These are phyloP conservation scores for Clepsis dumicolana DNA, from an alignment of 2,888 invertebrate species.

Conservation along the genomic window DNA sequence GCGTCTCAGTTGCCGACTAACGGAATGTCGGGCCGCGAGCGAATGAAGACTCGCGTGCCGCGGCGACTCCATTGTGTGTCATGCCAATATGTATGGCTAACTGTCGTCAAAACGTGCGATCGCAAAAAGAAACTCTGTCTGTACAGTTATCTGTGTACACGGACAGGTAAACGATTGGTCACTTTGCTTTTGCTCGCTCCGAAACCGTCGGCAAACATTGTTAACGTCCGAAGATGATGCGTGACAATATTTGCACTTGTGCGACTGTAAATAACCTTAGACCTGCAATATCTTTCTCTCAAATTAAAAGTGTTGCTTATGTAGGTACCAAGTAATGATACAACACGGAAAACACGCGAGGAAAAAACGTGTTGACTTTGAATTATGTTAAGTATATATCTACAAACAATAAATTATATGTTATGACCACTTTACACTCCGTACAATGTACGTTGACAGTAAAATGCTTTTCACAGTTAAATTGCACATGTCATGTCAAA, in stretches of 20 bases:
- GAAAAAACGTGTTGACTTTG: not conserved
- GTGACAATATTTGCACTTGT: constrained; percentile 22
- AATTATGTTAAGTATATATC: too few relatives aligned
- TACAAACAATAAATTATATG: too few relatives aligned
- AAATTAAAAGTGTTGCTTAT: not conserved
- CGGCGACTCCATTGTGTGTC: constrained; percentile 57
- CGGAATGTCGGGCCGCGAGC: constrained; percentile 70
- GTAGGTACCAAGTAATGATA: too few relatives aligned
- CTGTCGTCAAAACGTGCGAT: constrained; percentile 59
- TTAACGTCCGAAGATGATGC: not conserved
- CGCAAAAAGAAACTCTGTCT: constrained; percentile 60
- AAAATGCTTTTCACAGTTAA: too few relatives aligned
- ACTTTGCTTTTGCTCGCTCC: constrained; percentile 36
- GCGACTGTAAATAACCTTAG: constrained; percentile 8
- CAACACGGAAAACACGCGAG: not conserved
- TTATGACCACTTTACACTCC: too few relatives aligned
- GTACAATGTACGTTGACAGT: too few relatives aligned
- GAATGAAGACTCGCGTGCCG: constrained; percentile 62
- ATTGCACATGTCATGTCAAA: too few relatives aligned
- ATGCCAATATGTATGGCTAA: constrained; percentile 61
- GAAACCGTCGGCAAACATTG: constrained; percentile 34
- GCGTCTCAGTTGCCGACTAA: constrained; percentile 61
- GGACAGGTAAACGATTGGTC: constrained; percentile 52
- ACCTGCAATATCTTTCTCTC: constrained; percentile 21
- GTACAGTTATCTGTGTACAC: constrained; percentile 70